A percentile compares a stretch with the other conserved stretches of the same genome.
Evolutionary conservation across 2,888 invertebrate genomes (phyloP).

Genomic region (Phyllotreta striolata): DNA sequence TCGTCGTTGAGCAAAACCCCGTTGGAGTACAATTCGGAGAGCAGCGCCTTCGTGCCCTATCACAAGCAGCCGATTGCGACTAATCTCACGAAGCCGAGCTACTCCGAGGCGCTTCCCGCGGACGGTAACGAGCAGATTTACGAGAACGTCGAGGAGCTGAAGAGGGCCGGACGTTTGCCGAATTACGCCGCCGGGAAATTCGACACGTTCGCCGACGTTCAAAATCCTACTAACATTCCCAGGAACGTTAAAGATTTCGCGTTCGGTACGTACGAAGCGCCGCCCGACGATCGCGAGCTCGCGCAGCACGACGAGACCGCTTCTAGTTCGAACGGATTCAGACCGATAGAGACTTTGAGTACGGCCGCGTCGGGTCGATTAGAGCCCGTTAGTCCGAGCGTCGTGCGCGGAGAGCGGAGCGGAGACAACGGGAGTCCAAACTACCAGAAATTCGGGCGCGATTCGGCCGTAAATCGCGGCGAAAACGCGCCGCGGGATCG

Average conservation of each 20-base stretch:
- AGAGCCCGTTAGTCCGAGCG: no score
- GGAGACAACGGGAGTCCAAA: neutral
- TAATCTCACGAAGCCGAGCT: slow-evolving; percentile 15
- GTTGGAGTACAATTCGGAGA: slow-evolving; percentile 25
- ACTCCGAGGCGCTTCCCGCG: slow-evolving; percentile 22
- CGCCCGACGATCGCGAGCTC: slow-evolving; percentile 6
- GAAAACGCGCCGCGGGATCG: no score
- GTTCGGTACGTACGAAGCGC: slow-evolving; percentile 45
- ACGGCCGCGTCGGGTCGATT: no score
- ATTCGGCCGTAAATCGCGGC: neutral
- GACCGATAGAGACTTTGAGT: slow-evolving; percentile 24
- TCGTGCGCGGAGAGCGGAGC: no score
- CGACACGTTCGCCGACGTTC: slow-evolving; percentile 38
- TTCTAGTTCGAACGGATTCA: slow-evolving; percentile 21
- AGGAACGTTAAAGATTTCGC: slow-evolving; percentile 47
- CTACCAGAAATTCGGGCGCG: neutral
- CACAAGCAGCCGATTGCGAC: slow-evolving; percentile 26
- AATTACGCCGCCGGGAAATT: slow-evolving; percentile 44
- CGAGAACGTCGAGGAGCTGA: slow-evolving; percentile 33
- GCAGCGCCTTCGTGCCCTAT: slow-evolving; percentile 40
- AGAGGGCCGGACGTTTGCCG: slow-evolving; percentile 37
- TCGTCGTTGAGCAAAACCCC: slow-evolving; percentile 13
- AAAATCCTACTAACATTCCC: slow-evolving; percentile 40
- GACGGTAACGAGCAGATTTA: slow-evolving; percentile 25
- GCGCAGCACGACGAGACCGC: no score